A percentile compares a stretch with the other conserved stretches of the same genome.
phyloP scores from a whole-genome alignment of 35 echinoderm and acorn worm genomes.

The Holothuria glaberrima region DNA sequence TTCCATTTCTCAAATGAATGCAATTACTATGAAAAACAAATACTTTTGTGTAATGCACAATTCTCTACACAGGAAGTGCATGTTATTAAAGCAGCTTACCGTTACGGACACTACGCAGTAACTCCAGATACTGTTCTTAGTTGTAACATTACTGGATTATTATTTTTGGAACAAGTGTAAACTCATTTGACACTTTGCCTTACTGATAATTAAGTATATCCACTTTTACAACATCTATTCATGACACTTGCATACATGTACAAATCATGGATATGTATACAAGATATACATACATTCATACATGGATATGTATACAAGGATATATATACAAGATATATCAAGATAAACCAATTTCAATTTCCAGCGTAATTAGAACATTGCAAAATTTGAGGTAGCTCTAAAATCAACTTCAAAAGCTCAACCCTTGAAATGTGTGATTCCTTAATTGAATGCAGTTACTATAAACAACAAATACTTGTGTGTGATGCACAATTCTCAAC shows the following conservation, averaged over 20 bases:
- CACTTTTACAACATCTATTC: constrained; percentile 20
- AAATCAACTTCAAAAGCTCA: background rate
- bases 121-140: constrained; percentile 9
- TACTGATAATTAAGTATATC: background rate
- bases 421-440: background rate
- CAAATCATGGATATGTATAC: constrained; percentile 5
- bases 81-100: background rate
- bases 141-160: background rate
- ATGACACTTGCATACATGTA: constrained; percentile 5
- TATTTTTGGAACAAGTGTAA: constrained; percentile 1
- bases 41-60: background rate
- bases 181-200: background rate
- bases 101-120: constrained; percentile 15
- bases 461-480: background rate
- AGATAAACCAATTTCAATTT: background rate
- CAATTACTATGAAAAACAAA: background rate
- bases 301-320: too few relatives aligned
- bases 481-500: constrained; percentile 21
- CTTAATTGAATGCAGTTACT: background rate
- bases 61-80: constrained; percentile 6
- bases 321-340: background rate
- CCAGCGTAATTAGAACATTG: constrained; percentile 16
- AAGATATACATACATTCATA: too few relatives aligned
- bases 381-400: background rate
- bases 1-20: constrained; percentile 15